phyloP scores from a whole-genome alignment of 2,113 vertebrate species.

The Stigmatopora argus region DNA sequence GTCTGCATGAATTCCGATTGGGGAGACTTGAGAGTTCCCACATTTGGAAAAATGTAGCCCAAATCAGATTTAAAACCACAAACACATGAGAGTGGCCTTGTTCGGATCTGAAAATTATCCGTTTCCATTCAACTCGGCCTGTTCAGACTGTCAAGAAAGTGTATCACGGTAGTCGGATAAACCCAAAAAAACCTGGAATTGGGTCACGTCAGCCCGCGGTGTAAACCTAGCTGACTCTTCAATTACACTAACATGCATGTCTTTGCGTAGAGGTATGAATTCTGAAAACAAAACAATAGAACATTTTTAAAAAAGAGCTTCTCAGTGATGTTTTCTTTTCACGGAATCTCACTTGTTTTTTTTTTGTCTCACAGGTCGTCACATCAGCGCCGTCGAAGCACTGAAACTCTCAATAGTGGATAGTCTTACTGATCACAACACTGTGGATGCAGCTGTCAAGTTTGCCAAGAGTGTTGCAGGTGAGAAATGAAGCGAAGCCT shows the following conservation, averaged over 20 bases:
- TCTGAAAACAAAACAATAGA: not conserved
- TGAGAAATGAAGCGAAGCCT: slow-evolving; percentile 54
- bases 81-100: too few relatives aligned
- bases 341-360: not conserved
- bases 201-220: too few relatives aligned
- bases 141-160: too few relatives aligned
- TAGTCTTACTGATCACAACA: slow-evolving; percentile 73
- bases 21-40: too few relatives aligned
- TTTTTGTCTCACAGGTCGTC: slow-evolving; percentile 69
- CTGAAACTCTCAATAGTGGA: slow-evolving; percentile 84
- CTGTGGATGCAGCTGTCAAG: slow-evolving; percentile 72
- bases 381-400: slow-evolving; percentile 77
- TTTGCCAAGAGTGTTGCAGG: slow-evolving; percentile 77
- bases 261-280: not conserved
- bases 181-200: too few relatives aligned
- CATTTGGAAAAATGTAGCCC: too few relatives aligned
- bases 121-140: too few relatives aligned
- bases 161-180: too few relatives aligned
- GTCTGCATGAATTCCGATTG: too few relatives aligned
- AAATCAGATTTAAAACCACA: too few relatives aligned
- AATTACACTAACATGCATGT: not conserved
- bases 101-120: too few relatives aligned
- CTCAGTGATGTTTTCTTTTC: not conserved
- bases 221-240: not conserved
- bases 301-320: not conserved